These are phyloP conservation scores for Coregonus sp. DNA, from an alignment of 2,797 vertebrate genomes.

Conservation along the genomic window DNA sequence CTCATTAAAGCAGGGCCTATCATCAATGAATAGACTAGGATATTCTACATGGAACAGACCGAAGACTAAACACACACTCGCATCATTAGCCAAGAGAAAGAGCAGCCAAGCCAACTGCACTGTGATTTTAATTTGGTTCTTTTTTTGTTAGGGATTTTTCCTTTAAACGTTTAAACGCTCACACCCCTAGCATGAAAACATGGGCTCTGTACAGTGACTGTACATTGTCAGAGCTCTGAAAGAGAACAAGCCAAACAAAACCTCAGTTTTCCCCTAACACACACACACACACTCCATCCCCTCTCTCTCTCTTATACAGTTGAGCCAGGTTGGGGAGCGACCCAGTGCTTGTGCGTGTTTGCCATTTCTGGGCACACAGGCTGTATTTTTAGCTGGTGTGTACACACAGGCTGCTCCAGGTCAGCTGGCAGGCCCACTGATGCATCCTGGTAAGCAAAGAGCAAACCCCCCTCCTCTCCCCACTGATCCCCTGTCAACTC, in stretches of 20 bases:
- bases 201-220: background rate
- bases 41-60: no score
- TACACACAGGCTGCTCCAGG: conserved; percentile 24
- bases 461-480: background rate
- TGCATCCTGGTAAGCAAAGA: conserved; percentile 26
- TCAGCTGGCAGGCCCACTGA: conserved; percentile 32
- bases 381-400: conserved; percentile 47
- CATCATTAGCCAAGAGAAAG: no score
- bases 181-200: no score
- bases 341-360: conserved; percentile 26
- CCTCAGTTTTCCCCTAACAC: conserved; percentile 24
- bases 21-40: no score
- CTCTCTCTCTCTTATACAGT: background rate
- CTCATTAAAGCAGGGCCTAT: no score
- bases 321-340: background rate
- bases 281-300: background rate
- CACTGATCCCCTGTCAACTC: background rate
- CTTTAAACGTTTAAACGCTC: no score
- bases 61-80: no score
- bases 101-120: no score
- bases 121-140: no score
- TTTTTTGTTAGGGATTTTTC: no score
- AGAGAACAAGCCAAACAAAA: conserved; percentile 15
- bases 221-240: background rate
- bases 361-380: conserved; percentile 28